These are phyloP conservation scores for Capitulum mitella DNA, from an alignment of 2,888 invertebrate genomes.

Conservation along the genomic window DNA sequence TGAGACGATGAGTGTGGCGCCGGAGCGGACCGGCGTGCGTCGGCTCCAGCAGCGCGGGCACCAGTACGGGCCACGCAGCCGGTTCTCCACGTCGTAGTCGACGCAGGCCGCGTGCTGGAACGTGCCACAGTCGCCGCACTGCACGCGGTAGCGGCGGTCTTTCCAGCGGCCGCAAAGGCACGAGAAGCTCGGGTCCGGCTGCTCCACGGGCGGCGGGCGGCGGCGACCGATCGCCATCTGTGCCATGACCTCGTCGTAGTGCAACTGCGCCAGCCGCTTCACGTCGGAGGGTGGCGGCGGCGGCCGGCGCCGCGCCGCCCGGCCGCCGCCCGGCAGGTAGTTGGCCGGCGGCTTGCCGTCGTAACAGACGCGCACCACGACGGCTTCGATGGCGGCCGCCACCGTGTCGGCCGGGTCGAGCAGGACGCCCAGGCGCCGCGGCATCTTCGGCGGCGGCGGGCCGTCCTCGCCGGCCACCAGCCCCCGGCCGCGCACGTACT, in stretches of 20 bases:
- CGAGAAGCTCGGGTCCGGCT: conserved; percentile 7
- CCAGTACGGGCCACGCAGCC: conserved; percentile 46
- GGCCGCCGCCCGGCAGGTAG: not conserved
- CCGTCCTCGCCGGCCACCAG: too few species aligned
- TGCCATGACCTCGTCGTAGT: not conserved
- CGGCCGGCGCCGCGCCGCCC: not conserved
- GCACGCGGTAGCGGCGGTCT: conserved; percentile 39
- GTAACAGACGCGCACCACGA: conserved; percentile 25
- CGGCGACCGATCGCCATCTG: not conserved
- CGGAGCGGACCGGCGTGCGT: conserved; percentile 49
- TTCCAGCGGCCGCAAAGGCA: conserved; percentile 26
- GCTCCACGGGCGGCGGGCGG: not conserved
- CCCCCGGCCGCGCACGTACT: not conserved
- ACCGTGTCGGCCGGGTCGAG: not conserved
- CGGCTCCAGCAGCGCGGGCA: conserved; percentile 61
- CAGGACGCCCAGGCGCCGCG: not conserved
- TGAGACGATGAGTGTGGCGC: conserved; percentile 63
- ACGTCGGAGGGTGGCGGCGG: not conserved
- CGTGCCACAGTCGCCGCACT: conserved; percentile 53
- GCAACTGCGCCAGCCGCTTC: not conserved
- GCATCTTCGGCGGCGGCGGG: too few species aligned
- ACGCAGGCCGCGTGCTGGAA: conserved; percentile 60
- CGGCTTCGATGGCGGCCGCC: conserved; percentile 22
- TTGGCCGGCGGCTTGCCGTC: not conserved
- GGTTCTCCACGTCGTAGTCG: conserved; percentile 44